phyloP scores from a whole-genome alignment of 1,140 invertebrate genomes.

The Cydia fagiglandana region DNA sequence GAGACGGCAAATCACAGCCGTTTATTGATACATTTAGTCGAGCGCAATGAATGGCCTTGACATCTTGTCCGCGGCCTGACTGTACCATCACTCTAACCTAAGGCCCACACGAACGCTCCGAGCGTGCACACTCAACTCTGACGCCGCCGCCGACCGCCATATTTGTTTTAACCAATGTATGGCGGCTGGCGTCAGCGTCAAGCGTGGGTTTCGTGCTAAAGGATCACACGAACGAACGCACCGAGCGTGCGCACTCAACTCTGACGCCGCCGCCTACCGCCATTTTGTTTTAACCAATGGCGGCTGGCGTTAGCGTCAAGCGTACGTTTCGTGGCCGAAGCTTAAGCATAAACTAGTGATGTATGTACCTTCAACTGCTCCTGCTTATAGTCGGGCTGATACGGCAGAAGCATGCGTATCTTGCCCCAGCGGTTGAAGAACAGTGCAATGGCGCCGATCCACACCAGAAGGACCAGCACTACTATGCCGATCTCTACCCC shows the following conservation, averaged over 20 bases:
- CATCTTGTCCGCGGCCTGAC: too few relatives aligned
- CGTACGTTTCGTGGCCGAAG: neutral
- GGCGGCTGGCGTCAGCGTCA: neutral
- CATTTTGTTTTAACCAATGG: neutral
- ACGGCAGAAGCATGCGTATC: conserved; percentile 94
- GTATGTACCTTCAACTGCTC: conserved; percentile 85
- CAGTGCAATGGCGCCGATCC: conserved; percentile 92
- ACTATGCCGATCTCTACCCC: conserved; percentile 94
- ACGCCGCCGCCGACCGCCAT: neutral
- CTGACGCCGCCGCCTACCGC: too few relatives aligned
- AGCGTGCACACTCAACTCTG: too few relatives aligned
- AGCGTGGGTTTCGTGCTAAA: neutral
- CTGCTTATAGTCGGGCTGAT: conserved; percentile 93
- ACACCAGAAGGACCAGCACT: conserved; percentile 90
- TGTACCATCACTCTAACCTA: too few relatives aligned
- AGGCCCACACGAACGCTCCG: too few relatives aligned
- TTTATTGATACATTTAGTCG: too few relatives aligned
- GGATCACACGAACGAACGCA: too few relatives aligned
- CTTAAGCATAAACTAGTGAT: neutral
- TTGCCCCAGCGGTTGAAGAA: conserved; percentile 97
- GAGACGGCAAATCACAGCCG: too few relatives aligned
- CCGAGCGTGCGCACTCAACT: too few relatives aligned
- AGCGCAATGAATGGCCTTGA: too few relatives aligned
- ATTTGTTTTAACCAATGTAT: neutral
- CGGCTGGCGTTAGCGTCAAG: neutral